Percentiles rank a stretch among this genome's conserved stretches.
Evolutionary conservation across 2,113 vertebrate genomes (phyloP).

Genomic region (Vulpes ferrilata): DNA sequence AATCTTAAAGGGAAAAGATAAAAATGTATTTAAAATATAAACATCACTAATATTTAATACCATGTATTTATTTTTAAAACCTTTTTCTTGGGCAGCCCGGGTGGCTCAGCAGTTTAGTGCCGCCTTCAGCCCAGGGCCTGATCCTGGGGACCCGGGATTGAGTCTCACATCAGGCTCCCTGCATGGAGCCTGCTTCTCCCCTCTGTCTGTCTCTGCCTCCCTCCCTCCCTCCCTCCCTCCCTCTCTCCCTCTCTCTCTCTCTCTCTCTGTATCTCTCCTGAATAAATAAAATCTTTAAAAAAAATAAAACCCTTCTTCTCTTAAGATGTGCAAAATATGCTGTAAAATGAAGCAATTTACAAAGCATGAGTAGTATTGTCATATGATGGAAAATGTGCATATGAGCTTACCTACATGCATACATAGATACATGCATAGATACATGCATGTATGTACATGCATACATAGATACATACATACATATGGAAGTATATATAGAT

Average conservation of each 20-base stretch:
- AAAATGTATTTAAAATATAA: constrained; percentile 18
- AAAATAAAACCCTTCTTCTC: background rate
- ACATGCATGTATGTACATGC: too few species aligned
- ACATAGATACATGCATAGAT: background rate
- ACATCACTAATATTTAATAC: background rate
- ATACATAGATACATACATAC: background rate
- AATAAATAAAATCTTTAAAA: too few species aligned
- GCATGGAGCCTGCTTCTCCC: too few species aligned
- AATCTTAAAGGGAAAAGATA: background rate
- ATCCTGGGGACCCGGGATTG: too few species aligned
- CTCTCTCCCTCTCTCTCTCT: too few species aligned
- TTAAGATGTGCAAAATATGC: constrained; percentile 5
- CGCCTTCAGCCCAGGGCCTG: too few species aligned
- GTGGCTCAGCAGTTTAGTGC: too few species aligned
- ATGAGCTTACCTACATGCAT: background rate
- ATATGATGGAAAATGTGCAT: background rate
- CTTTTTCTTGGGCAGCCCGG: too few species aligned
- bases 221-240: too few species aligned
- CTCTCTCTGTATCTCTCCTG: too few species aligned
- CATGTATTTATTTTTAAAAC: constrained; percentile 26
- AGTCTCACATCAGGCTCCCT: too few species aligned
- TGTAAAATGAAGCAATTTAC: constrained; percentile 25
- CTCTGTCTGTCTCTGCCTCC: too few species aligned
- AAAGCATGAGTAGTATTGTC: constrained; percentile 10
- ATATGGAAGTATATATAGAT: background rate